Percentiles rank a stretch among this genome's conserved stretches.
These are phyloP conservation scores for Tetragonula carbonaria DNA, from an alignment of 2,888 invertebrate genomes.

Conservation along the genomic window DNA sequence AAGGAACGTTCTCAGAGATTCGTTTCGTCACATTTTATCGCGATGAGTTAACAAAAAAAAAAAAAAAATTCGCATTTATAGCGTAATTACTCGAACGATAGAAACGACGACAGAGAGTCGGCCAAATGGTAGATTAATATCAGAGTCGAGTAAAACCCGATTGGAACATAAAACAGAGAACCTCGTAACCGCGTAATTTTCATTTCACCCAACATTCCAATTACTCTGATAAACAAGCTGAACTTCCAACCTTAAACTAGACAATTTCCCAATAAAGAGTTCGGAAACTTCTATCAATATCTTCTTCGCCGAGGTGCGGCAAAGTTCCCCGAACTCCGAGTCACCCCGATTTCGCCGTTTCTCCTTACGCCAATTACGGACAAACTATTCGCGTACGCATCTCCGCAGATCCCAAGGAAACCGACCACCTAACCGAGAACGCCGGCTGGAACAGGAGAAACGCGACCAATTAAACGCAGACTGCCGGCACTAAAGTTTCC, in stretches of 20 bases:
- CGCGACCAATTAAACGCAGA: slow-evolving; percentile 17
- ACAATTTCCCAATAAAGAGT: background rate
- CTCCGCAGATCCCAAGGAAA: background rate
- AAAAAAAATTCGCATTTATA: too few relatives aligned
- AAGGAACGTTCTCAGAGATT: too few relatives aligned
- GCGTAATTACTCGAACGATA: too few relatives aligned
- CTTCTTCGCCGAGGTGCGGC: too few relatives aligned
- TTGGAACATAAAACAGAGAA: background rate
- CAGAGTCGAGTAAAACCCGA: too few relatives aligned
- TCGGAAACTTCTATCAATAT: background rate
- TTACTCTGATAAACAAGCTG: background rate
- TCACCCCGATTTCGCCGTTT: background rate
- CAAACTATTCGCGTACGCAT: background rate
- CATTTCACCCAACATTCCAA: background rate
- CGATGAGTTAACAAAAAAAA: too few relatives aligned
- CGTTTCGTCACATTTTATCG: too few relatives aligned
- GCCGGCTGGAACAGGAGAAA: background rate
- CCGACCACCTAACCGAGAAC: background rate
- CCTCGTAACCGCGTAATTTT: background rate
- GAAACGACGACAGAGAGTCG: too few relatives aligned
- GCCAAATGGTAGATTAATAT: too few relatives aligned
- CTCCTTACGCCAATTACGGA: background rate
- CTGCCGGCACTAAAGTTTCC: slow-evolving; percentile 10
- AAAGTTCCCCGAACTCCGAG: background rate
- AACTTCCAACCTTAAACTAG: background rate